phyloP scores from a whole-genome alignment of 2,113 vertebrate genomes.

The Gymnogyps californianus region DNA sequence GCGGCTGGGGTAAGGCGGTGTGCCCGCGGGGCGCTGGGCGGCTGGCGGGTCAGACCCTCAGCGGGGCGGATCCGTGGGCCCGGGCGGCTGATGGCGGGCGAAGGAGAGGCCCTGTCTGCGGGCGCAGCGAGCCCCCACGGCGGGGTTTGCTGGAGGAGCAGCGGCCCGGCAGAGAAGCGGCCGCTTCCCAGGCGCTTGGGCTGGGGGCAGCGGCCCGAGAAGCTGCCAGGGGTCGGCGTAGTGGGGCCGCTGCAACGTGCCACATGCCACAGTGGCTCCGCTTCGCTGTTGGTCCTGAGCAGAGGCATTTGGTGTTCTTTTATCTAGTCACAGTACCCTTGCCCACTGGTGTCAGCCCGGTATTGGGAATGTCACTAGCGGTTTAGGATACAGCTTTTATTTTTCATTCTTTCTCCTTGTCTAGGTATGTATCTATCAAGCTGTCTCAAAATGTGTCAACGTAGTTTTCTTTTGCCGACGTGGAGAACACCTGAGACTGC shows the following conservation, averaged over 20 bases:
- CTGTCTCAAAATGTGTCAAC: not conserved
- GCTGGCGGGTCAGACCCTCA: not conserved
- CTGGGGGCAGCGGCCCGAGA: rapidly evolving
- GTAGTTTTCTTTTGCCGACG: rapidly evolving
- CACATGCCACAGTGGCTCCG: rapidly evolving
- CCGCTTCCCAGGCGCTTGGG: not conserved
- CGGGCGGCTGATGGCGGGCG: not conserved
- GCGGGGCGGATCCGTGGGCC: not conserved
- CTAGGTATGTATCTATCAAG: not conserved
- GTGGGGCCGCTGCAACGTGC: too few species aligned
- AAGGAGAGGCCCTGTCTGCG: not conserved
- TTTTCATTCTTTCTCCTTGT: not conserved
- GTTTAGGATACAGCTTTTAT: not conserved
- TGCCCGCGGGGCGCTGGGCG: not conserved
- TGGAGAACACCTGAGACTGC: not conserved
- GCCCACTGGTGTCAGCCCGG: rapidly evolving
- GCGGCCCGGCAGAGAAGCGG: not conserved
- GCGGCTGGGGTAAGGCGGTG: constrained; percentile 1
- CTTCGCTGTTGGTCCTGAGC: rapidly evolving
- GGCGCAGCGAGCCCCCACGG: not conserved
- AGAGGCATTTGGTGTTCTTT: not conserved
- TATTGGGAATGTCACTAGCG: rapidly evolving
- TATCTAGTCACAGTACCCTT: too few species aligned
- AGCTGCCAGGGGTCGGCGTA: not conserved
- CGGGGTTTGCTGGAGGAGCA: not conserved